Conservation (phyloP, 1,140 invertebrate species). For the Drosophila sturtevanti region DNA sequence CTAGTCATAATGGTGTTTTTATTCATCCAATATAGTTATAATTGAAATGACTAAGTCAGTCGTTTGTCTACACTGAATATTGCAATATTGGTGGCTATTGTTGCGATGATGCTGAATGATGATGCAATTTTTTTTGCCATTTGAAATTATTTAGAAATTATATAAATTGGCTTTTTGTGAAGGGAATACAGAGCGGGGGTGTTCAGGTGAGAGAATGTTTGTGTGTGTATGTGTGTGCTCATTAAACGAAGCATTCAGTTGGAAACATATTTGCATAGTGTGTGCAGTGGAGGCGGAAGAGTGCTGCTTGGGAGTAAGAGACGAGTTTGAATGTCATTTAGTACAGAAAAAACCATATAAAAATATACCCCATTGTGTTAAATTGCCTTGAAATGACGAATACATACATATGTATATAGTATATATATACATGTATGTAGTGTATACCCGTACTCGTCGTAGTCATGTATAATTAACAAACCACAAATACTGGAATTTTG, state of each 20-base stretch:
- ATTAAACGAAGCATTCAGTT: constrained; percentile 56
- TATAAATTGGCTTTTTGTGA: constrained; percentile 59
- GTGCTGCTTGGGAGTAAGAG: constrained; percentile 3
- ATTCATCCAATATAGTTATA: constrained; percentile 20
- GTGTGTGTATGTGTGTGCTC: constrained; percentile 10
- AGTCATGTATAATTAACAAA: constrained; percentile 28
- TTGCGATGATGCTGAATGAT: constrained; percentile 28
- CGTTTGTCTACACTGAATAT: constrained; percentile 2
- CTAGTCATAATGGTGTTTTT: constrained; percentile 1
- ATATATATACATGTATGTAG: neutral
- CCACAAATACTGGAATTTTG: constrained; percentile 40
- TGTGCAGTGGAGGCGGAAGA: neutral
- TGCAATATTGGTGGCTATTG: constrained; percentile 30
- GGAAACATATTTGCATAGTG: constrained; percentile 47
- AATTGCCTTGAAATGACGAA: constrained; percentile 11
- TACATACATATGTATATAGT: neutral
- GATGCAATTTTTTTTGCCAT: constrained; percentile 52
- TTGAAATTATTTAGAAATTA: constrained; percentile 59
- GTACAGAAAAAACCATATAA: neutral
- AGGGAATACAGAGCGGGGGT: neutral
- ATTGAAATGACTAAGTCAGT: constrained; percentile 41
- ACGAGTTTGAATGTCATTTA: neutral
- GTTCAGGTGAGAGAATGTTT: constrained; percentile 24
- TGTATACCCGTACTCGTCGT: constrained; percentile 1
- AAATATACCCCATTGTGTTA: constrained; percentile 3